phyloP scores from a whole-genome alignment of 1,140 invertebrate species.

The Oryzaephilus surinamensis region DNA sequence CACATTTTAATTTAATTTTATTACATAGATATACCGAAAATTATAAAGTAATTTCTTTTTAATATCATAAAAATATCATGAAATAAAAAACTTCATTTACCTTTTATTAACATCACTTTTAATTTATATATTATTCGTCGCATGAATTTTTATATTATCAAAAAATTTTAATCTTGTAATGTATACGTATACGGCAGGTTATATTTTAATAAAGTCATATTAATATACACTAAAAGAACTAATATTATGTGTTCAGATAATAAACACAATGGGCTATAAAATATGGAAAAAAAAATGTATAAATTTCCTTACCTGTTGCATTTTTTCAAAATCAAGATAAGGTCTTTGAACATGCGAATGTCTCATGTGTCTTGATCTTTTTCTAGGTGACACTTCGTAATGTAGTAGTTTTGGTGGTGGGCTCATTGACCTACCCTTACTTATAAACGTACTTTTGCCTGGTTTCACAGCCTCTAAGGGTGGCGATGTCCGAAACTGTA shows the following conservation, averaged over 20 bases:
- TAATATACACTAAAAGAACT: not conserved
- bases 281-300: not conserved
- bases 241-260: not conserved
- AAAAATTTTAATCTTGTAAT: no score
- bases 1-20: no score
- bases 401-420: slow-evolving; percentile 66
- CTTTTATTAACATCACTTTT: no score
- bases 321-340: slow-evolving; percentile 91
- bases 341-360: slow-evolving; percentile 63
- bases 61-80: no score
- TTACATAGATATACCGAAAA: no score
- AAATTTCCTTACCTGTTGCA: slow-evolving; percentile 67
- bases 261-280: not conserved
- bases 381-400: slow-evolving; percentile 48
- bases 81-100: no score
- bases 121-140: not conserved
- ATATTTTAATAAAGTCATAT: not conserved
- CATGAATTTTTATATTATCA: not conserved
- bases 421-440: slow-evolving; percentile 48
- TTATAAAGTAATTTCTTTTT: no score
- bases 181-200: no score
- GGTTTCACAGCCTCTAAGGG: slow-evolving; percentile 79
- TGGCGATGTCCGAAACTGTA: slow-evolving; percentile 80
- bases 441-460: slow-evolving; percentile 36
- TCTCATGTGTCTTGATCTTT: slow-evolving; percentile 51